Base-by-base conservation (phyloP, 2,113 vertebrate species). In the Oxyruncus cristatus region DNA sequence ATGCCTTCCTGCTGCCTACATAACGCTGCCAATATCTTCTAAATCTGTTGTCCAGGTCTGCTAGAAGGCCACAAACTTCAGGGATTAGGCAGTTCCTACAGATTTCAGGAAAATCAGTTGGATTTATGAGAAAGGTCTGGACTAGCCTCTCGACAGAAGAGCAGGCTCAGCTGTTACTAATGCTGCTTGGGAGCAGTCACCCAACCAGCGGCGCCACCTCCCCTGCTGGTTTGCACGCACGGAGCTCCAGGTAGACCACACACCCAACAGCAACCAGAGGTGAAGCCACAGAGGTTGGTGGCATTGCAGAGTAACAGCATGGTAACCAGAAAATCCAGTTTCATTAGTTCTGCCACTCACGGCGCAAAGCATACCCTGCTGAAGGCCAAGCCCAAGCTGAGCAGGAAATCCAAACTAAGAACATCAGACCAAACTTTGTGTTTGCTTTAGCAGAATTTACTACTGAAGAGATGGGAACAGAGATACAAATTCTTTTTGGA, bases 401-500 rank as follows among this genome's bases (percentile, higher is more conserved):
- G 42, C n/a, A 62, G 46, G 49, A 80, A 58, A 80, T 19, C 73
- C 52, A 61, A 78, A 71, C 41, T 63, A 30, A 63, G 59, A 74
- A 26, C 15, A 23, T 6, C 12, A 42, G 72, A 39, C 46, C 75
- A 47, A 63, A 47, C 14, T 37, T 46, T 32, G 26, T 46, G 52
- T 67, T 94, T 74, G 33, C 35, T 92, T 85, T 55, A 85, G 79
- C 24, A 62, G 59, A 90, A 71, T 78, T 75, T 53, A 14, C 68
- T 89, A 59, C 66, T 30, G 52, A 86, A n/a, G 2, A 75, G 41
- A 21, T 75, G 68, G 46, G 41, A 81, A 71, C 23, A 85, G 79
- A 77, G 50, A 37, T 5, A 55, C 8, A 59, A 71, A 49, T 80
- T 55, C 42, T 73, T 7, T 59, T 77, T 39, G 67, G 59, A n/a